Conservation (phyloP, 92 coral and sea anemone genomes). For the Epizoanthus rinbou region DNA sequence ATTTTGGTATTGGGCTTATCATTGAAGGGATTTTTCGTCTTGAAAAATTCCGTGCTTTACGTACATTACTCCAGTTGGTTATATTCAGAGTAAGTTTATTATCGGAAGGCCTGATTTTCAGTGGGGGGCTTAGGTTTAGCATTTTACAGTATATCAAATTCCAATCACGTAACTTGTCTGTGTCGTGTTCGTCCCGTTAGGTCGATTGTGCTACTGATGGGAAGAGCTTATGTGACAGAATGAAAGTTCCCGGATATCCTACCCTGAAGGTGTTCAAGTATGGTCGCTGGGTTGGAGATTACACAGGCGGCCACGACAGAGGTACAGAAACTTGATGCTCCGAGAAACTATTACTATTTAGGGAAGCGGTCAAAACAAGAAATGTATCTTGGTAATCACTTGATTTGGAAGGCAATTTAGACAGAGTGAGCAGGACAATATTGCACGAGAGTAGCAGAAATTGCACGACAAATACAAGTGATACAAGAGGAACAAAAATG, state of each 20-base stretch:
- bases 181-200: constrained; percentile 23
- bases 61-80: too few relatives aligned
- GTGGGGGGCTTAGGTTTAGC: too few relatives aligned
- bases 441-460: too few relatives aligned
- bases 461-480: too few relatives aligned
- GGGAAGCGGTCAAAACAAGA: neutral
- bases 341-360: neutral
- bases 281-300: constrained; percentile 88
- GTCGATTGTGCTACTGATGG: constrained; percentile 83
- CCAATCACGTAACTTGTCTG: neutral
- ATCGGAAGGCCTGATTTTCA: too few relatives aligned
- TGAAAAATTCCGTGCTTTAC: too few relatives aligned
- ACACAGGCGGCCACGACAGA: constrained; percentile 83
- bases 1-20: too few relatives aligned
- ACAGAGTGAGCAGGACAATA: too few relatives aligned
- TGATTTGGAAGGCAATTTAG: neutral
- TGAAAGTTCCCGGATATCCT: constrained; percentile 89
- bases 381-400: neutral
- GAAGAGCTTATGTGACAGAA: constrained; percentile 73
- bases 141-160: too few relatives aligned
- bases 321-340: constrained; percentile 53
- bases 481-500: too few relatives aligned
- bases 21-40: too few relatives aligned
- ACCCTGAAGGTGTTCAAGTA: constrained; percentile 86
- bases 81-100: too few relatives aligned